Evolutionary conservation across 2,888 invertebrate species (phyloP).

Genomic region (Fragum sueziense): DNA sequence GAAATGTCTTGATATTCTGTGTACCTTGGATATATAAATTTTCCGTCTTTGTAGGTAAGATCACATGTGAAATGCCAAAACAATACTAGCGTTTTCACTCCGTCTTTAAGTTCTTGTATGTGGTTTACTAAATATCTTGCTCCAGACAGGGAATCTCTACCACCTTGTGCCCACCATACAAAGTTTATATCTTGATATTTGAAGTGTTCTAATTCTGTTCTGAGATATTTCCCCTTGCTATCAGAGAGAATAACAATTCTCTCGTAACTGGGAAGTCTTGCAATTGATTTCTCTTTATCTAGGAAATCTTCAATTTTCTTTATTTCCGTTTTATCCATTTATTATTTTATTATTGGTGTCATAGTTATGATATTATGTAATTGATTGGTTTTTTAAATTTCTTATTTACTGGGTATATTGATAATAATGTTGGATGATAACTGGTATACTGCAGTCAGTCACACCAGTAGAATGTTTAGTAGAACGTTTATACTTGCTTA

Average conservation of each 20-base stretch:
- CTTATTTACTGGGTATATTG: too few relatives aligned
- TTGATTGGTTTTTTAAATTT: too few relatives aligned
- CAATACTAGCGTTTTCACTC: background rate
- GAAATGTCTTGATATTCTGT: background rate
- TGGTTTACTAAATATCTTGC: background rate
- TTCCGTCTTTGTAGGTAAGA: slow-evolving; percentile 9
- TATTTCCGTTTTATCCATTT: background rate
- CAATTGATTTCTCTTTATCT: background rate
- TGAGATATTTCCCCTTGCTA: background rate
- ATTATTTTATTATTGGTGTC: too few relatives aligned
- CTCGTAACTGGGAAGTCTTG: background rate
- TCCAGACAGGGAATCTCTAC: background rate
- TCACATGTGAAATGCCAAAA: slow-evolving; percentile 27
- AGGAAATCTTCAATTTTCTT: background rate
- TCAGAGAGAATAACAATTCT: background rate
- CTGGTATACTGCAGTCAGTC: too few relatives aligned
- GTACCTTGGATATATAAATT: slow-evolving; percentile 4
- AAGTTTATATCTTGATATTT: background rate
- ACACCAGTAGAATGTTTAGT: too few relatives aligned
- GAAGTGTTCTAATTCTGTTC: background rate
- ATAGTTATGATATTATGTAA: too few relatives aligned
- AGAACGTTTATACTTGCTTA: too few relatives aligned
- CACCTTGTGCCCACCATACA: background rate
- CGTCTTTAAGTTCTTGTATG: background rate
- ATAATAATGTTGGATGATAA: too few relatives aligned